These are phyloP conservation scores for Ganaspis sp. DNA, from an alignment of 1,140 invertebrate genomes.

Conservation along the genomic window DNA sequence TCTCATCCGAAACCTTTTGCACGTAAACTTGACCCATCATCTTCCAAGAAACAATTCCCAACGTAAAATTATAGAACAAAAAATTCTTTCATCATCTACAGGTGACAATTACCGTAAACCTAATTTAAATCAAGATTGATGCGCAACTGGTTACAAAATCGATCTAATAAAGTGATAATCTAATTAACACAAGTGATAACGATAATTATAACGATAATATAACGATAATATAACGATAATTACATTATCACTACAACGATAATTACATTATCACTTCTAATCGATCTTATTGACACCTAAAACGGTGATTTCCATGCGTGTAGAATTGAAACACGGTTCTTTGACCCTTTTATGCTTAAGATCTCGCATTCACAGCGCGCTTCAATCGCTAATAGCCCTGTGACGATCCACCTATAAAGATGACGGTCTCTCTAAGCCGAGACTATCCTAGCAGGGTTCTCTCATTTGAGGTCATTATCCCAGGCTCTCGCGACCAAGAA, in stretches of 20 bases:
- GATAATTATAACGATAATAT: neutral
- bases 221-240: too few relatives aligned
- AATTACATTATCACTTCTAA: neutral
- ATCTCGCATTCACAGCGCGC: neutral
- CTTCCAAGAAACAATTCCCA: neutral
- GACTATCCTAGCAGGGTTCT: neutral
- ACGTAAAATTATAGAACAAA: neutral
- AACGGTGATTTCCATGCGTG: neutral
- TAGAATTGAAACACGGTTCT: slow-evolving; percentile 5
- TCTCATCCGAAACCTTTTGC: neutral
- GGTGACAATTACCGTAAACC: neutral
- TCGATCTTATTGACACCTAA: neutral
- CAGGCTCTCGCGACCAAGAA: neutral
- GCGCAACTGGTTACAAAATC: too few relatives aligned
- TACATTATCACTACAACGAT: too few relatives aligned
- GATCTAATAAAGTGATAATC: too few relatives aligned
- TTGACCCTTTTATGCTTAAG: slow-evolving; percentile 6
- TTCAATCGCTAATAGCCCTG: neutral
- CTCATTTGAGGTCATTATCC: slow-evolving; percentile 21
- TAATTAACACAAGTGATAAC: neutral
- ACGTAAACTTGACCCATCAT: neutral
- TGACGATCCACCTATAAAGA: slow-evolving; percentile 11
- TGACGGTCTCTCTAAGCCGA: neutral
- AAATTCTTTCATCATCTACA: neutral
- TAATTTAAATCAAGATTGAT: too few relatives aligned